phyloP scores from a whole-genome alignment of 2,113 vertebrate genomes.

The Alectura lathami region DNA sequence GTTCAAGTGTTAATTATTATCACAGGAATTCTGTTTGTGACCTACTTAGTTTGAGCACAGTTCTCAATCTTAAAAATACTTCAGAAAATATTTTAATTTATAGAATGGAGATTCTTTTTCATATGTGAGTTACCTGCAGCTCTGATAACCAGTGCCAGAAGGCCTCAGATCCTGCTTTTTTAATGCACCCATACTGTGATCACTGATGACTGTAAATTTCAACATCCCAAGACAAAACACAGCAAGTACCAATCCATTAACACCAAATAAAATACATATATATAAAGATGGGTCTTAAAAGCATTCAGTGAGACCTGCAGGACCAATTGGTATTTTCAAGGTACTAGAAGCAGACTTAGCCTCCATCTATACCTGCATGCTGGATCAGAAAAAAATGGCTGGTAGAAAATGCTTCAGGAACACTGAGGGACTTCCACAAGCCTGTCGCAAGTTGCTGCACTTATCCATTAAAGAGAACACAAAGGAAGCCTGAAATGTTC shows the following conservation, averaged over 20 bases:
- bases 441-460: not conserved
- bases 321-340: not conserved
- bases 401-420: not conserved
- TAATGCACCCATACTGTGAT: not conserved
- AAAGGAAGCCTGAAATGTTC: not conserved
- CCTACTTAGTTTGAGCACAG: not conserved
- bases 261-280: not conserved
- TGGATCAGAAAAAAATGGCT: not conserved
- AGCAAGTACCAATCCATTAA: not conserved
- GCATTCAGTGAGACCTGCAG: not conserved
- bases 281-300: rapidly evolving
- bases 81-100: not conserved
- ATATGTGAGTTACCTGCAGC: not conserved
- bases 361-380: not conserved
- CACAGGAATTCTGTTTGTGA: not conserved
- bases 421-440: not conserved
- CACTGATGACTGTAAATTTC: not conserved
- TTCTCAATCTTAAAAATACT: not conserved
- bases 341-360: not conserved
- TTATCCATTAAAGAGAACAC: not conserved
- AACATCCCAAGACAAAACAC: not conserved
- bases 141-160: not conserved
- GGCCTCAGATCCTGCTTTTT: not conserved
- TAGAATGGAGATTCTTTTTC: not conserved
- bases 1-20: not conserved